Evolutionary conservation across 1,140 invertebrate genomes (phyloP).

Genomic region (Zaprionus gabonicus): DNA sequence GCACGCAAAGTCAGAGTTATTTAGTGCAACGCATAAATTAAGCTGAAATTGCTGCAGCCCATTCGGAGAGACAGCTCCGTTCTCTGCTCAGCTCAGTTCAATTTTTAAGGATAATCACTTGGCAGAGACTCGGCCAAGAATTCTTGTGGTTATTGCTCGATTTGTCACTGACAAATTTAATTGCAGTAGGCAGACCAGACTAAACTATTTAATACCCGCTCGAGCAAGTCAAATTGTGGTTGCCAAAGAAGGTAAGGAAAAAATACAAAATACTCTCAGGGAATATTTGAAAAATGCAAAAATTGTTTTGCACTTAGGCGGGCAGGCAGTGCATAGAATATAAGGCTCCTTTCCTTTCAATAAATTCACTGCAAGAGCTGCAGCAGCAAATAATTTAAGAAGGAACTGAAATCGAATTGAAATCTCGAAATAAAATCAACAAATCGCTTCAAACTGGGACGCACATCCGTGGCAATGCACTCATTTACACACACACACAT

Average conservation of each 20-base stretch:
- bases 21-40: slow-evolving; percentile 68
- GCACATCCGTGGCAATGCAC: slow-evolving; percentile 29
- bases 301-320: not conserved
- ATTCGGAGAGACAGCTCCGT: slow-evolving; percentile 24
- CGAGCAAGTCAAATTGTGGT: slow-evolving; percentile 3
- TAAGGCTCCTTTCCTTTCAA: slow-evolving; percentile 46
- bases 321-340: not conserved
- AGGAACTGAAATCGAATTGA: slow-evolving; percentile 36
- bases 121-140: slow-evolving; percentile 8
- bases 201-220: slow-evolving; percentile 13
- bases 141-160: slow-evolving; percentile 22
- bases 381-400: slow-evolving; percentile 21
- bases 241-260: not conserved
- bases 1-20: slow-evolving; percentile 27
- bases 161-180: slow-evolving; percentile 59
- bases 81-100: slow-evolving; percentile 24
- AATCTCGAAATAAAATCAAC: slow-evolving; percentile 53
- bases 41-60: slow-evolving; percentile 50
- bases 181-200: slow-evolving; percentile 45
- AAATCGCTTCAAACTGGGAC: slow-evolving; percentile 56
- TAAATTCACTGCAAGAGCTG: slow-evolving; percentile 49
- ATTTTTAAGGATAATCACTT: slow-evolving; percentile 74
- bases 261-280: not conserved
- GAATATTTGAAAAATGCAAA: not conserved
- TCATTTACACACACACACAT: slow-evolving; percentile 8